Percentiles rank a stretch among this genome's conserved stretches.
Conservation (phyloP, 2,888 invertebrate genomes). For the Automeris io region DNA sequence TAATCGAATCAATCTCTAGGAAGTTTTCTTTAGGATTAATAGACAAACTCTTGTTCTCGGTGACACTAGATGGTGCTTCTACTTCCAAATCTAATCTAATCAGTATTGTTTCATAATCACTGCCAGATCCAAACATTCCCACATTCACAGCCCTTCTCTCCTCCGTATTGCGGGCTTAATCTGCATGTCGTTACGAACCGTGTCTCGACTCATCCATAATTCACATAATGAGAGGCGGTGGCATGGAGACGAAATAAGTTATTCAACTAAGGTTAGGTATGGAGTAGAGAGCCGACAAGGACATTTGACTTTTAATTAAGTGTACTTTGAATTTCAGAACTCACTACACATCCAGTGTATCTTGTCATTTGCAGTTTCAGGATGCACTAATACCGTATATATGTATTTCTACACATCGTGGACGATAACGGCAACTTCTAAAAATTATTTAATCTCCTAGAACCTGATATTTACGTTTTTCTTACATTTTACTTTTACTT, state of each 20-base stretch:
- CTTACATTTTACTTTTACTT: too few species aligned
- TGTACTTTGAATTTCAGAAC: slow-evolving; percentile 9
- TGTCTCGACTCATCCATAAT: slow-evolving; percentile 69
- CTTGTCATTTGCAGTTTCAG: too few species aligned
- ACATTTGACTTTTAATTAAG: slow-evolving; percentile 11
- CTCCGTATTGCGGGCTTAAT: slow-evolving; percentile 54
- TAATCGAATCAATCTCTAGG: too few species aligned
- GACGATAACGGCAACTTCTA: too few species aligned
- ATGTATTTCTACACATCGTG: neutral
- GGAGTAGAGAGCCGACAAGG: slow-evolving; percentile 5
- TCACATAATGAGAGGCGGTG: slow-evolving; percentile 60
- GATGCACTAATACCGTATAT: neutral
- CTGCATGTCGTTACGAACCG: slow-evolving; percentile 65
- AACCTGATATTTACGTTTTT: too few species aligned
- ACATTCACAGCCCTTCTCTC: slow-evolving; percentile 16
- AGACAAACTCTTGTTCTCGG: too few species aligned
- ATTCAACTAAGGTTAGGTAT: slow-evolving; percentile 15
- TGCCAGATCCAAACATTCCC: slow-evolving; percentile 8
- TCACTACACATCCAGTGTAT: too few species aligned
- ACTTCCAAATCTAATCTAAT: too few species aligned
- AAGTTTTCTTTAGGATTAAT: too few species aligned
- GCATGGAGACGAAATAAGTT: slow-evolving; percentile 31
- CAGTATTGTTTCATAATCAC: neutral
- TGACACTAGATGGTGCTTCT: too few species aligned
- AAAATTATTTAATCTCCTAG: too few species aligned